Percentiles rank a stretch among this genome's conserved stretches.
Conservation (phyloP, 2,797 vertebrate species). For the Peromyscus melanophrys region DNA sequence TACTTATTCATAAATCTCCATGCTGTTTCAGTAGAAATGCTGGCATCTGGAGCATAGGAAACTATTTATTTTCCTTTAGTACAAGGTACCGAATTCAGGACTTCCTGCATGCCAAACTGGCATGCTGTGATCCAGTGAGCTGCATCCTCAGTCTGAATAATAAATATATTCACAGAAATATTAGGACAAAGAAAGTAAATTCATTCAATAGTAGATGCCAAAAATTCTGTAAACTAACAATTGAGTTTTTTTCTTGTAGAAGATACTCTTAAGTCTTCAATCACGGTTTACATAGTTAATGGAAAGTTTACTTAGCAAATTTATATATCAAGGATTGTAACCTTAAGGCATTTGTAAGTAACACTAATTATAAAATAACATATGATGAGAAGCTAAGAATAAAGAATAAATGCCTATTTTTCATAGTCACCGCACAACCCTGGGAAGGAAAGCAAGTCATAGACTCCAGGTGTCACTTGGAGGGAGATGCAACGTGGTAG, state of each 20-base stretch:
- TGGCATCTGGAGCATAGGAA: background rate
- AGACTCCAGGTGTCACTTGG: background rate
- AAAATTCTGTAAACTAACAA: background rate
- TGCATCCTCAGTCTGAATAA: background rate
- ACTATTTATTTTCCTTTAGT: background rate
- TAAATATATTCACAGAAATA: constrained; percentile 2
- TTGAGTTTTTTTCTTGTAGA: background rate
- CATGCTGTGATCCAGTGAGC: background rate
- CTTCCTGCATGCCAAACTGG: background rate
- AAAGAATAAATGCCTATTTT: background rate
- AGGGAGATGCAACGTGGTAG: background rate
- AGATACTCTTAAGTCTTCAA: background rate
- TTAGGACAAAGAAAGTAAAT: background rate
- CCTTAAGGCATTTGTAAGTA: background rate
- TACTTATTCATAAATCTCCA: background rate
- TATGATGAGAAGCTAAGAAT: background rate
- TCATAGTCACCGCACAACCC: background rate
- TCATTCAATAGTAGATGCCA: background rate
- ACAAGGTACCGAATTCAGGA: no score
- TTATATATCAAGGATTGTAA: background rate
- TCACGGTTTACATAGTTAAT: background rate
- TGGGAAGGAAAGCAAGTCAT: background rate
- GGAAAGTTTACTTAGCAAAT: constrained; percentile 24
- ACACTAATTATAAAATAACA: background rate
- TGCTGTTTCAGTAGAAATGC: background rate